These are phyloP conservation scores for Drosophila lacteicornis DNA, from an alignment of 1,140 invertebrate genomes.

Conservation along the genomic window DNA sequence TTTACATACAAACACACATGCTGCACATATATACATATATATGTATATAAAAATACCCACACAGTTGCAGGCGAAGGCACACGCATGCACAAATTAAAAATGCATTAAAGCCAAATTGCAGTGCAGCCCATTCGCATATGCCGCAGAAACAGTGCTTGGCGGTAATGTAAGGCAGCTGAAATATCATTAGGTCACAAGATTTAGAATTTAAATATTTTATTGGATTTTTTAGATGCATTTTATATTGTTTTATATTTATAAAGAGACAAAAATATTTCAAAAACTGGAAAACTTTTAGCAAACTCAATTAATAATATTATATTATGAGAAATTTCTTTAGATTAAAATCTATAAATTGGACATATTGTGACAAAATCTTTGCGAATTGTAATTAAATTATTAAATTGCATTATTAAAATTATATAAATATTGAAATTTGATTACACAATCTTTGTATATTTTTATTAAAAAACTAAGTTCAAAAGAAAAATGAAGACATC, in stretches of 20 bases:
- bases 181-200: neutral
- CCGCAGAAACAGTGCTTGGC: neutral
- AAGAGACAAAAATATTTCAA: neutral
- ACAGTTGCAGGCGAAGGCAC: slow-evolving; percentile 6
- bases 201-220: neutral
- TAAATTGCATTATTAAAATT: too few relatives aligned
- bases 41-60: neutral
- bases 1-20: slow-evolving; percentile 44
- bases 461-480: too few relatives aligned
- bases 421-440: too few relatives aligned
- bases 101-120: slow-evolving; percentile 63
- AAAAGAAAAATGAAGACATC: too few relatives aligned
- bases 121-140: slow-evolving; percentile 23
- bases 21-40: neutral
- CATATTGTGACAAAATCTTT: too few relatives aligned
- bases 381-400: too few relatives aligned
- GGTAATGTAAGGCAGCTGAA: neutral
- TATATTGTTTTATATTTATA: neutral
- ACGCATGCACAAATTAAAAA: slow-evolving; percentile 51
- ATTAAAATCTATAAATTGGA: too few relatives aligned
- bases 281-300: too few relatives aligned
- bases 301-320: neutral
- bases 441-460: too few relatives aligned
- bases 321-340: too few relatives aligned
- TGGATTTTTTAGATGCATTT: neutral